A percentile compares a stretch with the other conserved stretches of the same genome.
Conservation (phyloP, 2,888 invertebrate species). For the Caenorhabditis uteleia region DNA sequence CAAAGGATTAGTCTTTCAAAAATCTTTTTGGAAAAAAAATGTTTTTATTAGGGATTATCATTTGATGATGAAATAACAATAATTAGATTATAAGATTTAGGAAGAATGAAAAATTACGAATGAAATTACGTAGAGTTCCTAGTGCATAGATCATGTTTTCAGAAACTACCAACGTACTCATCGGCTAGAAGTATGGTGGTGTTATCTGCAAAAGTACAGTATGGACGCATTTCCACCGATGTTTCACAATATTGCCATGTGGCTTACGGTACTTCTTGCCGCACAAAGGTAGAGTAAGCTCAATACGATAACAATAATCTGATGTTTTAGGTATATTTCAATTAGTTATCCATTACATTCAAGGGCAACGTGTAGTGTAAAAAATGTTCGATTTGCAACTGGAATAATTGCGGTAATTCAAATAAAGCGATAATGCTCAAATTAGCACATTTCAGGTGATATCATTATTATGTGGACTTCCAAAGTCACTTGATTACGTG, state of each 20-base stretch:
- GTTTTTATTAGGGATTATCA: too few relatives aligned
- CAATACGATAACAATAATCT: neutral
- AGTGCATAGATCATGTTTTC: constrained; percentile 6
- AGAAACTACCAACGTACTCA: constrained; percentile 53
- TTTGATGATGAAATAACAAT: constrained; percentile 1
- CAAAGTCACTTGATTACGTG: constrained; percentile 81
- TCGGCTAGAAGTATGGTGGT: constrained; percentile 64
- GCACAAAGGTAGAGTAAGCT: constrained; percentile 77
- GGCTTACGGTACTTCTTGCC: constrained; percentile 88
- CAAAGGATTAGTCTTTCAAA: too few relatives aligned
- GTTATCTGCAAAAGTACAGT: constrained; percentile 65
- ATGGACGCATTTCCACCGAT: constrained; percentile 75
- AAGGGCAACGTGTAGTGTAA: constrained; percentile 78
- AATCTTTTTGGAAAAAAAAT: too few relatives aligned
- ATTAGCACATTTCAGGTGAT: constrained; percentile 69
- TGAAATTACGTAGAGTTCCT: neutral
- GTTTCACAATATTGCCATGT: constrained; percentile 92
- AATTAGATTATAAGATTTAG: neutral
- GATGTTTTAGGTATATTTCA: constrained; percentile 79
- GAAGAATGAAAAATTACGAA: neutral
- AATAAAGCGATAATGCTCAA: neutral
- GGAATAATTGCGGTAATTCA: constrained; percentile 78
- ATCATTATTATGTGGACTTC: constrained; percentile 83
- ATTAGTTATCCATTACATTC: constrained; percentile 91
- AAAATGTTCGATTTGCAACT: constrained; percentile 77